phyloP scores from a whole-genome alignment of 2,888 invertebrate species.

The Arge pagana region DNA sequence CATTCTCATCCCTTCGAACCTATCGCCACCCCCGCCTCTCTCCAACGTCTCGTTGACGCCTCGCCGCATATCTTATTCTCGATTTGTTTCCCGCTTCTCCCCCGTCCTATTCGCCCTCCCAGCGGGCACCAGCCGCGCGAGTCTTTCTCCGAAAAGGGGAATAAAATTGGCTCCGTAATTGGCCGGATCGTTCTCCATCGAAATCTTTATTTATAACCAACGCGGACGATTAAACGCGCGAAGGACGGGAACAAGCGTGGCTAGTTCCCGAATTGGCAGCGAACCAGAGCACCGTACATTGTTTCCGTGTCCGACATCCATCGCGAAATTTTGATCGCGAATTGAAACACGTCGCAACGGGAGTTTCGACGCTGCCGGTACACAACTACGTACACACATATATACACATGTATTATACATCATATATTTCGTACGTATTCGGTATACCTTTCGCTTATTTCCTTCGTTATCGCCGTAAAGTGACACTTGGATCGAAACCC shows the following conservation, averaged over 20 bases:
- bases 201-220: constrained; percentile 15
- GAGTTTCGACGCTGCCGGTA: too few relatives aligned
- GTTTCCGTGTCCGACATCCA: not conserved
- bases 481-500: too few relatives aligned
- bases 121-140: not conserved
- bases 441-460: too few relatives aligned
- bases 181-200: constrained; percentile 12
- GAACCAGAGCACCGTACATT: too few relatives aligned
- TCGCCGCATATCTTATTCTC: constrained; percentile 21
- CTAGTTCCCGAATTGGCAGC: not conserved
- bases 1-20: not conserved
- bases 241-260: too few relatives aligned
- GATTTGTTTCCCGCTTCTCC: constrained; percentile 7
- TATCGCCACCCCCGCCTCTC: not conserved
- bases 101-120: not conserved
- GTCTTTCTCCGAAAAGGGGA: not conserved
- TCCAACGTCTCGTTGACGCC: not conserved
- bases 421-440: too few relatives aligned
- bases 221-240: constrained; percentile 1
- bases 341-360: too few relatives aligned
- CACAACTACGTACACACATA: not conserved
- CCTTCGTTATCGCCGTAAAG: too few relatives aligned
- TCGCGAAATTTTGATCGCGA: not conserved
- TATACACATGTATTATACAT: not conserved
- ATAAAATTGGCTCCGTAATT: constrained; percentile 16